Conservation (phyloP, 2,797 vertebrate genomes). For the Onychomys torridus region DNA sequence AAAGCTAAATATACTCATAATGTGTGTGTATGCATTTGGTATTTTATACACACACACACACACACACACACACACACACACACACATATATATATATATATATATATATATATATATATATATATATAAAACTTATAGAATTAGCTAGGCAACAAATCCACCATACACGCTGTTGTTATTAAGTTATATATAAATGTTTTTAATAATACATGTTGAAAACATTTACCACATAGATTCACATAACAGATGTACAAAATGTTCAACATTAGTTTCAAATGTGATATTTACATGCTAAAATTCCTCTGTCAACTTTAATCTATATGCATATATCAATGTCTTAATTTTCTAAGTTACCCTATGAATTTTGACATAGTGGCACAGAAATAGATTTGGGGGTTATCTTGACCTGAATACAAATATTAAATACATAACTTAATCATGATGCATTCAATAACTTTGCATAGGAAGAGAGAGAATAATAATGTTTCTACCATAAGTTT, state of each 20-base stretch:
- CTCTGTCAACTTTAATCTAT: neutral
- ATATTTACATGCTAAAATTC: neutral
- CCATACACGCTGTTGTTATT: neutral
- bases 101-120: neutral
- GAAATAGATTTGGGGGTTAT: neutral
- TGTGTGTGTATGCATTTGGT: neutral
- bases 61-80: no score
- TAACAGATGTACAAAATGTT: constrained; percentile 19
- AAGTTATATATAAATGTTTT: neutral
- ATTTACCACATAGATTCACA: neutral
- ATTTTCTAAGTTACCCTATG: neutral
- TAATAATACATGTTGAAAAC: constrained; percentile 26
- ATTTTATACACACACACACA: neutral
- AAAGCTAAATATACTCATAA: neutral
- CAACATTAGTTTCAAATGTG: neutral
- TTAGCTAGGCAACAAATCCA: neutral
- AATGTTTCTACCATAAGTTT: neutral
- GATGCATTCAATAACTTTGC: neutral
- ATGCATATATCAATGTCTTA: neutral
- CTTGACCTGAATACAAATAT: neutral
- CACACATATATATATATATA: neutral
- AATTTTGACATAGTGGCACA: neutral
- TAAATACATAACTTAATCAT: neutral
- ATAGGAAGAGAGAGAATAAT: neutral
- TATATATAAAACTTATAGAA: neutral